A percentile compares a stretch with the other conserved stretches of the same genome.
These are phyloP conservation scores for Lepidotrigona ventralis DNA, from an alignment of 1,140 invertebrate genomes.

Conservation along the genomic window DNA sequence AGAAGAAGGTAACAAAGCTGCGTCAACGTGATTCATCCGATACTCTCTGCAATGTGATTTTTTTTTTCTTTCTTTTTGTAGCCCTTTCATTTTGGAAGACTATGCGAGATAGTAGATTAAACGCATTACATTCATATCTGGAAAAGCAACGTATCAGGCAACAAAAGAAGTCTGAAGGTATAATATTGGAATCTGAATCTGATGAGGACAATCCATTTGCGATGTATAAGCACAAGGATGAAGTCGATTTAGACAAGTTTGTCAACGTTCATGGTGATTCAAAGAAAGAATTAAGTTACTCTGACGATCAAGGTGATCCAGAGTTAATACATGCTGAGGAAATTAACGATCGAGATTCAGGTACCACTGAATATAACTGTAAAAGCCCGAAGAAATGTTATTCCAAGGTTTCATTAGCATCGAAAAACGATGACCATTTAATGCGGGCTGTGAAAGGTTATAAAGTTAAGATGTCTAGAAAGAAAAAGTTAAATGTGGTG, in stretches of 20 bases:
- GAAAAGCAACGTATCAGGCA: slow-evolving; percentile 70
- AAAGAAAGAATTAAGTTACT: slow-evolving; percentile 2
- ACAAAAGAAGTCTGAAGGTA: slow-evolving; percentile 68
- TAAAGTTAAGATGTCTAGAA: neutral
- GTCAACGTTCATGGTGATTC: neutral
- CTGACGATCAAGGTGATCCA: neutral
- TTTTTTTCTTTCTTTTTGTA: slow-evolving; percentile 45
- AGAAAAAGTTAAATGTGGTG: neutral
- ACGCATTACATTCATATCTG: slow-evolving; percentile 67
- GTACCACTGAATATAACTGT: neutral
- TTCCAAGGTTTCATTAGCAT: too few relatives aligned
- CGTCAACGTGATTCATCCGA: neutral
- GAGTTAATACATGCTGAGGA: neutral
- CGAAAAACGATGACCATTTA: neutral
- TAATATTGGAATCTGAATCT: slow-evolving; percentile 68
- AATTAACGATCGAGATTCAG: neutral
- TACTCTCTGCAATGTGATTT: neutral
- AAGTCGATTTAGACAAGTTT: neutral
- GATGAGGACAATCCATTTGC: slow-evolving; percentile 71
- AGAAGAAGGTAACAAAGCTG: slow-evolving; percentile 62
- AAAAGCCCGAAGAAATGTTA: neutral
- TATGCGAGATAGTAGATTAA: slow-evolving; percentile 61
- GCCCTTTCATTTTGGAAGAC: slow-evolving; percentile 70
- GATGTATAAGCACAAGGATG: slow-evolving; percentile 60
- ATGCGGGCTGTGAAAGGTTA: neutral